Base-by-base conservation (phyloP, 2,113 vertebrate genomes). In the Lonchura striata region DNA sequence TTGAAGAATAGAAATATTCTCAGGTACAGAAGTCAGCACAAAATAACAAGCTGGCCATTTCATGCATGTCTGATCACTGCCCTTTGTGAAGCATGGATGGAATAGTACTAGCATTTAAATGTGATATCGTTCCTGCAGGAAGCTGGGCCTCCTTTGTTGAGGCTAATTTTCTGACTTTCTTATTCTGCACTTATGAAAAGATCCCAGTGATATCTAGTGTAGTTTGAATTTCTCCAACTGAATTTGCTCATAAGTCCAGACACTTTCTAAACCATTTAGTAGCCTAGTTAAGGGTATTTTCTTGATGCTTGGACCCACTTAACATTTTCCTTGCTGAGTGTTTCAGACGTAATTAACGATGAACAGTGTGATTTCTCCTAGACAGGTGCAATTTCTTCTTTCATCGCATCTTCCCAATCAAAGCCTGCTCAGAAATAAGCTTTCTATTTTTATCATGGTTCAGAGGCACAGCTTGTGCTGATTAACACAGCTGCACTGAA, bases 351-450 rank as follows among this genome's bases (percentile, higher is more conserved):
- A 47, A 41, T 61, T 61, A 76, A 68, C 8, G 23, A 20, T 31
- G 21, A 61, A 35, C 14, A 13, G 8, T 41, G n/a, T 61, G 41
- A 8, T 76, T 69, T 63, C 25, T 49, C 10, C 31, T 56, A 41
- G 49, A 37, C 11, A 25, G 41, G 30, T 1, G 10, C 21, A 49
- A 20, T 37, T 31, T 64, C 31, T 49, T 65, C 49, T 68, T 64
- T 85, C 23, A 22, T 12, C 49, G 52, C 24, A 39, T 60, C 60
- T 75, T 86, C 31, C 33, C 22, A 16, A 2, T 52, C 54, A 69
- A 72, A 93, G 75, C 50, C 91, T 77, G 50, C 71, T 95, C 79
- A 88, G 71, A 72, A 90, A 53, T 92, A 96, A 91, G 64, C 56
- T 37, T 12, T 24, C 82, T 90, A 30, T 93, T 93, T 92, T 95